Evolutionary conservation across 1,140 invertebrate genomes (phyloP).

Genomic region (Scaptomyza montana): DNA sequence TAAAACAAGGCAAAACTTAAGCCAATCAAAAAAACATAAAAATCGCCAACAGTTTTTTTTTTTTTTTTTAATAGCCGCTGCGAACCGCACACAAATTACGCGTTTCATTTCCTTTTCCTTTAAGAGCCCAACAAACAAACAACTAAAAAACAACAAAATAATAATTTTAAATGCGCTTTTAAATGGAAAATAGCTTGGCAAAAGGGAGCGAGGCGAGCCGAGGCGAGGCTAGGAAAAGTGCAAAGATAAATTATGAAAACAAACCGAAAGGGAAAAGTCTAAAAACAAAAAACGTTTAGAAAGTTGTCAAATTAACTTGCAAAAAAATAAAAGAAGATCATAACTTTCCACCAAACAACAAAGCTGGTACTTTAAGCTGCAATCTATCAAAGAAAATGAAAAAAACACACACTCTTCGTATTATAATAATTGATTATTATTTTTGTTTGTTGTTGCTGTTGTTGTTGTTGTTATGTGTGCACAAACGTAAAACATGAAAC

Average conservation of each 20-base stretch:
- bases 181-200: slow-evolving; percentile 54
- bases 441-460: slow-evolving; percentile 12
- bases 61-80: slow-evolving; percentile 36
- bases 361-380: not conserved
- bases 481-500: slow-evolving; percentile 15
- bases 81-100: slow-evolving; percentile 70
- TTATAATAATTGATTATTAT: slow-evolving; percentile 29
- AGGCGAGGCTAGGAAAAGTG: no score
- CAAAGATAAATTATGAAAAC: slow-evolving; percentile 14
- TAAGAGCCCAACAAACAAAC: slow-evolving; percentile 25
- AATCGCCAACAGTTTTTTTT: slow-evolving; percentile 53
- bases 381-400: slow-evolving; percentile 12
- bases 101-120: slow-evolving; percentile 79
- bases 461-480: slow-evolving; percentile 1
- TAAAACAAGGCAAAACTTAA: slow-evolving; percentile 38
- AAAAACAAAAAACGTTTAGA: slow-evolving; percentile 3
- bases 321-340: not conserved
- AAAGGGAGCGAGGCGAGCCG: slow-evolving; percentile 2
- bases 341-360: not conserved
- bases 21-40: slow-evolving; percentile 13
- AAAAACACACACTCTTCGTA: no score
- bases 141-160: slow-evolving; percentile 39
- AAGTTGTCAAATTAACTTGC: slow-evolving; percentile 3
- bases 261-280: slow-evolving; percentile 9
- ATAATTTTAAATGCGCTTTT: slow-evolving; percentile 37